Evolutionary conservation across 2,113 vertebrate species (phyloP).

Genomic region (Ivindomyrus marchei): DNA sequence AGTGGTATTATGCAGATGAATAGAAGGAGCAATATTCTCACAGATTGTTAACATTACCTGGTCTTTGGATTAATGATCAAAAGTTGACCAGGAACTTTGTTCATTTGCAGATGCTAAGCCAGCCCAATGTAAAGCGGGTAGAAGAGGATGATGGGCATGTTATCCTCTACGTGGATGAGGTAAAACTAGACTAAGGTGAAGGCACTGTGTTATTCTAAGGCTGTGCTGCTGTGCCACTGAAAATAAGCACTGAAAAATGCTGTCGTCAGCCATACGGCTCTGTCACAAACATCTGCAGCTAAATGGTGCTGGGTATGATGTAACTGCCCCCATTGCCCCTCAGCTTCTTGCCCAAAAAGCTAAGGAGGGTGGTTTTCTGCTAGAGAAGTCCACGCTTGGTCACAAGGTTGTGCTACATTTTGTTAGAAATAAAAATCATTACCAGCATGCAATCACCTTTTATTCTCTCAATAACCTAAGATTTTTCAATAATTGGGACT

Average conservation of each 20-base stretch:
- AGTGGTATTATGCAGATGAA: constrained; percentile 27
- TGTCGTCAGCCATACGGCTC: background rate
- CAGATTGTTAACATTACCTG: background rate
- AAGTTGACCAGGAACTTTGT: background rate
- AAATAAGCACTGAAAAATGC: background rate
- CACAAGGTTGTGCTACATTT: background rate
- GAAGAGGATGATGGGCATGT: constrained; percentile 51
- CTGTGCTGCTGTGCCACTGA: background rate
- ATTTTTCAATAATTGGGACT: background rate
- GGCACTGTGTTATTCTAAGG: background rate
- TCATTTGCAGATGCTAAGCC: constrained; percentile 40
- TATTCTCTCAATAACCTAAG: background rate
- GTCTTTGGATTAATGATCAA: background rate
- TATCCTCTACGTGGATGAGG: constrained; percentile 60
- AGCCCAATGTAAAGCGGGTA: constrained; percentile 51
- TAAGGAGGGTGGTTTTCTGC: background rate
- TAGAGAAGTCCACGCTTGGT: background rate
- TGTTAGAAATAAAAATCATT: background rate
- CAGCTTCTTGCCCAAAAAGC: background rate
- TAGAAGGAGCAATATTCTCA: background rate
- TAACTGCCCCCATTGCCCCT: background rate
- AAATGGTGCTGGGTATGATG: background rate
- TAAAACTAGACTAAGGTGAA: constrained; percentile 38
- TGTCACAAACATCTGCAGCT: background rate
- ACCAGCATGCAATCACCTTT: background rate